Conservation (phyloP, 2,797 vertebrate genomes). For the Cygnus olor region DNA sequence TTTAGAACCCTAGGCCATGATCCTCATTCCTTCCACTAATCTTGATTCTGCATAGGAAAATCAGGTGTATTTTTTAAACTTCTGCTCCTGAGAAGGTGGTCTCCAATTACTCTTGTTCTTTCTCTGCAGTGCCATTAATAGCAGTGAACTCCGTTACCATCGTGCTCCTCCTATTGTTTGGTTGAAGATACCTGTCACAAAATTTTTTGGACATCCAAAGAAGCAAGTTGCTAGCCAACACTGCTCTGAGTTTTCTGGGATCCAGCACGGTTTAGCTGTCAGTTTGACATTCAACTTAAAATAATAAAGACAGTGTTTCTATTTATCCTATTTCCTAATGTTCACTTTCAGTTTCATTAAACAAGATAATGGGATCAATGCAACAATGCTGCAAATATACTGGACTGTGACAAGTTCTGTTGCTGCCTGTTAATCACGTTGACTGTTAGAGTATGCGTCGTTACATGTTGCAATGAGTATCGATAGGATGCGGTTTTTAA, state of each 20-base stretch:
- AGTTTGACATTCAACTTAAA: conserved; percentile 45
- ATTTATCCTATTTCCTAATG: conserved; percentile 67
- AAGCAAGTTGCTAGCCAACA: conserved; percentile 29
- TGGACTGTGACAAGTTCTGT: conserved; percentile 36
- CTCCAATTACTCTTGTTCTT: background rate
- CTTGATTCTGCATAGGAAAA: background rate
- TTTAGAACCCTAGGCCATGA: background rate
- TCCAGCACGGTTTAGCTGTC: conserved; percentile 39
- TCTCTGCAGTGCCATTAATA: conserved; percentile 89
- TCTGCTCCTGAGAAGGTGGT: background rate
- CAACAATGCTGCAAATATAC: background rate
- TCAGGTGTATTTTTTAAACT: background rate
- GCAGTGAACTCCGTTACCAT: conserved; percentile 90
- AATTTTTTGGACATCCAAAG: conserved; percentile 35
- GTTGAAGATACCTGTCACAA: conserved; percentile 74
- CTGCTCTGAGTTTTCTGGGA: conserved; percentile 47
- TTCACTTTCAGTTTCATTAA: conserved; percentile 63
- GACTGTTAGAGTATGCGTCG: background rate
- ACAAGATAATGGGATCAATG: conserved; percentile 16
- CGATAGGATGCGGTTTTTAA: background rate
- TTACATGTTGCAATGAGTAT: background rate
- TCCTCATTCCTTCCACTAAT: background rate
- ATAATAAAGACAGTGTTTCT: conserved; percentile 72
- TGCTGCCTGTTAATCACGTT: conserved; percentile 29
- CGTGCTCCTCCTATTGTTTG: conserved; percentile 90